Evolutionary conservation across 2,888 invertebrate genomes (phyloP).

Genomic region (Agriopis aurantiaria): DNA sequence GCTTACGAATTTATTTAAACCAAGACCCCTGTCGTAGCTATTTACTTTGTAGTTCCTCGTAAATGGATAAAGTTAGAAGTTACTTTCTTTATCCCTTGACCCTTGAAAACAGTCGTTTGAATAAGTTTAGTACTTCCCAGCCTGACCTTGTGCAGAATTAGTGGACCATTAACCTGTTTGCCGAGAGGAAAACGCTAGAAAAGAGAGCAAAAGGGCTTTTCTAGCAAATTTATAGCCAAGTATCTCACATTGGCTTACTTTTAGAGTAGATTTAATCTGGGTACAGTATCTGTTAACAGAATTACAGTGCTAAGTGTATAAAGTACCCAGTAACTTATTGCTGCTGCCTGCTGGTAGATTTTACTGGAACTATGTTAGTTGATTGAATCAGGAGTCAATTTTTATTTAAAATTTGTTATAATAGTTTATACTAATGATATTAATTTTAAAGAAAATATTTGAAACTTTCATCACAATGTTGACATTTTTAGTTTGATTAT

Average conservation of each 20-base stretch:
- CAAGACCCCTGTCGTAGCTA: neutral
- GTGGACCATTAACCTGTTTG: slow-evolving; percentile 30
- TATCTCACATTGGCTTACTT: slow-evolving; percentile 17
- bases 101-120: slow-evolving; percentile 45
- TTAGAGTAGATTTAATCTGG: slow-evolving; percentile 10
- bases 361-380: neutral
- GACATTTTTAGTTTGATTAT: too few relatives aligned
- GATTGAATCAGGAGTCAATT: too few relatives aligned
- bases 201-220: slow-evolving; percentile 13
- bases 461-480: too few relatives aligned
- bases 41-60: slow-evolving; percentile 20
- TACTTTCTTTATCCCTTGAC: slow-evolving; percentile 41
- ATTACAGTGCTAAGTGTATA: slow-evolving; percentile 4
- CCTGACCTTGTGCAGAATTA: slow-evolving; percentile 29
- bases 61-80: slow-evolving; percentile 38
- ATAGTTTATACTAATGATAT: too few relatives aligned
- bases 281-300: slow-evolving; percentile 14
- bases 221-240: slow-evolving; percentile 9
- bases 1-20: too few relatives aligned
- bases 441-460: too few relatives aligned
- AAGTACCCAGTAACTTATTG: neutral
- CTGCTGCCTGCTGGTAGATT: neutral
- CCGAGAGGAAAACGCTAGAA: slow-evolving; percentile 6
- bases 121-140: slow-evolving; percentile 40
- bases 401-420: too few relatives aligned